A percentile compares a stretch with the other conserved stretches of the same genome.
Evolutionary conservation across 2,888 invertebrate genomes (phyloP).

Genomic region (Ochropacha duplaris): DNA sequence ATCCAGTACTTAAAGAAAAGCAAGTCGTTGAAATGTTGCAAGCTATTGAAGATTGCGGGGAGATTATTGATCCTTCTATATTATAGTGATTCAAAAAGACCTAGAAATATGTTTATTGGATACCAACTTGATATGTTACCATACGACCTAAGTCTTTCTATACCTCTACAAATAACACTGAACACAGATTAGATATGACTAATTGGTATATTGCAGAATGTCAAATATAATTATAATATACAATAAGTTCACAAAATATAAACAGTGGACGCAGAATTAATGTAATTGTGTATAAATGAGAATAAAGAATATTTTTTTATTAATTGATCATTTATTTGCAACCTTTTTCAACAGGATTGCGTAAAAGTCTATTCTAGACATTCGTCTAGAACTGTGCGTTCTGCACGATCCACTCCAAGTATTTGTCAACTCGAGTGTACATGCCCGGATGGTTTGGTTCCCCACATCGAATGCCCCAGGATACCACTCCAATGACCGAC

Average conservation of each 20-base stretch:
- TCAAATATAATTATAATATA: too few species aligned
- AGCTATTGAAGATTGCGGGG: constrained; percentile 85
- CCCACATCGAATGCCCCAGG: constrained; percentile 93
- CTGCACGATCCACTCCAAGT: constrained; percentile 87
- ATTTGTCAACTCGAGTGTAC: constrained; percentile 89
- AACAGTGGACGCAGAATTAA: too few species aligned
- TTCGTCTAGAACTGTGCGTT: constrained; percentile 73
- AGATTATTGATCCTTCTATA: constrained; percentile 43
- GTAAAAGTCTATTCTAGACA: not conserved
- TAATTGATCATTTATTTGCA: not conserved
- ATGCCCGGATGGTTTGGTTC: constrained; percentile 89
- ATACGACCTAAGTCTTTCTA: too few species aligned
- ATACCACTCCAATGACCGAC: constrained; percentile 91
- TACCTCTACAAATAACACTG: too few species aligned
- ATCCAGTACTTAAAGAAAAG: constrained; percentile 82
- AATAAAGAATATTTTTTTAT: not conserved
- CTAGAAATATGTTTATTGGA: too few species aligned
- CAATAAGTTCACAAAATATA: too few species aligned
- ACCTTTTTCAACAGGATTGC: not conserved
- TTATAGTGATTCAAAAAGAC: constrained; percentile 13
- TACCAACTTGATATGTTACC: too few species aligned
- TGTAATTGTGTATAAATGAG: too few species aligned
- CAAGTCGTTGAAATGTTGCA: constrained; percentile 85
- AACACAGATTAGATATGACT: too few species aligned
- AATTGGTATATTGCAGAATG: too few species aligned